Conservation (phyloP, 2,888 invertebrate species). For the Lasius platythorax region DNA sequence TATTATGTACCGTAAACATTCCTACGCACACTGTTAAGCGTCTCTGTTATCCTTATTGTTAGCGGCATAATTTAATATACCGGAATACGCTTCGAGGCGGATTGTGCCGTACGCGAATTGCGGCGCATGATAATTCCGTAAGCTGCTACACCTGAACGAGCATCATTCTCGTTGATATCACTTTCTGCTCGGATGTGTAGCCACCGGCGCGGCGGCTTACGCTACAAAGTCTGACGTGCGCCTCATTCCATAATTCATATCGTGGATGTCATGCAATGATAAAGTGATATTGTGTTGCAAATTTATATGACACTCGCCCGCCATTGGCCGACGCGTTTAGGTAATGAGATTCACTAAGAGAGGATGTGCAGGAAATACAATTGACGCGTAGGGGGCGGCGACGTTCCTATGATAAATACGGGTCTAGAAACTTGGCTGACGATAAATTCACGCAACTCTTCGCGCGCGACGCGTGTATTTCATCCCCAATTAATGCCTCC, state of each 20-base stretch:
- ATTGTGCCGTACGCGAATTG: conserved; percentile 14
- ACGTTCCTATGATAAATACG: conserved; percentile 44
- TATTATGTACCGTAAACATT: conserved; percentile 20
- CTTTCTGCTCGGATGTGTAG: conserved; percentile 59
- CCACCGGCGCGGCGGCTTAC: conserved; percentile 41
- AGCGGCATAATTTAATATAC: conserved; percentile 20
- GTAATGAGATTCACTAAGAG: conserved; percentile 72
- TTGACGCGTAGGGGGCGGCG: conserved; percentile 31
- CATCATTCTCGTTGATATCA: conserved; percentile 63
- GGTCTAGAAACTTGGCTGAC: conserved; percentile 28
- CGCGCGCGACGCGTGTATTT: neutral
- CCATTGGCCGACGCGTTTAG: conserved; percentile 67
- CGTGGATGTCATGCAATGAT: conserved; percentile 70
- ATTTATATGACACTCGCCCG: conserved; percentile 71
- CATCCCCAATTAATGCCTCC: conserved; percentile 22
- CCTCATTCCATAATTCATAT: conserved; percentile 69
- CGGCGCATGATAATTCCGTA: conserved; percentile 57
- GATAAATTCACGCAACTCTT: conserved; percentile 26
- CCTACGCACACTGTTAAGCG: neutral
- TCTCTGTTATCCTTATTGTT: neutral
- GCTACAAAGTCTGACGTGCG: conserved; percentile 56
- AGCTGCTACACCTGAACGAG: conserved; percentile 48
- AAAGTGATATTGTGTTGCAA: conserved; percentile 75
- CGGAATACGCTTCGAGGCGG: conserved; percentile 36
- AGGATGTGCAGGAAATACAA: conserved; percentile 57